Evolutionary conservation across 2,797 vertebrate species (phyloP).

Genomic region (Typhlichthys eigenmanni): DNA sequence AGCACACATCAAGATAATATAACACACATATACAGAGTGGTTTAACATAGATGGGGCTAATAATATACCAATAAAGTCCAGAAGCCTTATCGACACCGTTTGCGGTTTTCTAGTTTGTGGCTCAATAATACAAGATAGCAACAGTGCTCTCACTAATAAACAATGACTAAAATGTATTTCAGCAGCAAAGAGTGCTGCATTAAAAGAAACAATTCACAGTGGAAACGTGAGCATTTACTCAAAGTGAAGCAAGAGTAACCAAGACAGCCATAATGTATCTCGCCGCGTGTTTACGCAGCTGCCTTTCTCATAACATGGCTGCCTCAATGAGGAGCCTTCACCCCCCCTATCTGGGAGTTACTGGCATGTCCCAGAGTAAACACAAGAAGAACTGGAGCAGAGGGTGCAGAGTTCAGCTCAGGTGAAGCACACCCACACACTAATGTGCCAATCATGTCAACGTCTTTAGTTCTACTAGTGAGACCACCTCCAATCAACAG

Average conservation of each 20-base stretch:
- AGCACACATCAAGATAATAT: conserved; percentile 35
- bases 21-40: conserved; percentile 10
- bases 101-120: too few species aligned
- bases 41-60: conserved; percentile 28
- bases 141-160: too few species aligned
- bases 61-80: conserved; percentile 1
- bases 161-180: too few species aligned
- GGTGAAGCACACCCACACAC: conserved; percentile 44
- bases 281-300: conserved; percentile 58
- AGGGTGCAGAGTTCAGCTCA: conserved; percentile 40
- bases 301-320: conserved; percentile 42
- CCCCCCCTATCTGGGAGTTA: conserved; percentile 28
- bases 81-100: too few species aligned
- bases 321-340: conserved; percentile 24
- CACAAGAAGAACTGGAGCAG: conserved; percentile 34
- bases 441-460: conserved; percentile 59
- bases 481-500: conserved; percentile 42
- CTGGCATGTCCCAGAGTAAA: conserved; percentile 41
- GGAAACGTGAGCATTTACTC: too few species aligned
- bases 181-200: too few species aligned
- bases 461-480: conserved; percentile 35
- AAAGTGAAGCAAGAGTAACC: too few species aligned
- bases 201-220: too few species aligned
- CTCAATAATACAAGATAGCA: too few species aligned
- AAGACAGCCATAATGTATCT: conserved; percentile 44